Evolutionary conservation across 2,888 invertebrate species (phyloP), one percentile per base, ranked within the genome.

Genomic region (Gasteruption jaculator): DNA sequence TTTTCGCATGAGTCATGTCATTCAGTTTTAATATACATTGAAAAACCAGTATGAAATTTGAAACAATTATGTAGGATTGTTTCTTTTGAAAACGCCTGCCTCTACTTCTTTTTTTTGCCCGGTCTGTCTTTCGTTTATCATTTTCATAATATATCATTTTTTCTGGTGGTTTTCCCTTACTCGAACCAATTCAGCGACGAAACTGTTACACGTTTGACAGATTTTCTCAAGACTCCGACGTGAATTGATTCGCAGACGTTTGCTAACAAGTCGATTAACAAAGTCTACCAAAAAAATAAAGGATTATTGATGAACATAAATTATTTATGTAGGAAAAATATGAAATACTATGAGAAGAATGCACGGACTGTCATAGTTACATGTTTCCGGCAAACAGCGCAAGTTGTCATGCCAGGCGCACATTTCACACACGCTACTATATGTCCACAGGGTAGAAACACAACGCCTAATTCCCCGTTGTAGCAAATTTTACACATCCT

Each of bases 381-480:
- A 38, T 77, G 77, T 58, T 81, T 76, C 43, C 95, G 81, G 74
- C 95, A 95, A 59, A 94, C 81, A 26, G 92, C 91, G 72, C 95
- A 95, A 57, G 80, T 83, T 56, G 82, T 81, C 43, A 93, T 81
- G 39, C 89, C 84, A 16, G 90, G 82, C 27, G 93, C 91, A 76
- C 96, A 96, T 62, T 86, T 85, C 39, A 86, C 84, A 74, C 96
- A 96, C 36, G 92, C 86, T 41, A 92, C 86, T 60, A 94, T 85
- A 75, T 96, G 96, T 50, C 93, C 91, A 73, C 96, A 96, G 35
- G 96, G 95, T 60, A 95, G 78, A 74, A 96, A 94, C 57, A 91
- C 86, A 47, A 94, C 86, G 54, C 87, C 86, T 57, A 89, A 81
- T 73, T 93, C 91, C 61, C 85, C 84, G 45, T 82, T 85, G 74